A percentile compares a stretch with the other conserved stretches of the same genome.
Conservation (phyloP, 1,140 invertebrate genomes). For the Plectrocnemia conspersa region DNA sequence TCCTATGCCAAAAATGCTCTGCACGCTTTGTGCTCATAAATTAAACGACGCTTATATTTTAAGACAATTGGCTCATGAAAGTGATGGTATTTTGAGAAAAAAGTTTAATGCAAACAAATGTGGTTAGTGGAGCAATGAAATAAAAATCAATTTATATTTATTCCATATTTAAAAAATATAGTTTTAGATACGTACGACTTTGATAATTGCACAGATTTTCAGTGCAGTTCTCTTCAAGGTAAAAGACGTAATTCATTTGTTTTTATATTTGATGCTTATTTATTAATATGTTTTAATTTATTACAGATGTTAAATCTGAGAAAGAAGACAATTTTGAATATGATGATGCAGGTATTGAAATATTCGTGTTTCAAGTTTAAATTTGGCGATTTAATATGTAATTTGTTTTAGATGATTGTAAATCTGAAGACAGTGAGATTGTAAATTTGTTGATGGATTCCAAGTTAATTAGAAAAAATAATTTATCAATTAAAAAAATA, state of each 20-base stretch:
- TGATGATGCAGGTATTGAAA: no score
- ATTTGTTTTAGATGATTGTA: no score
- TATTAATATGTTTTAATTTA: neutral
- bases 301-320: no score
- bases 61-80: constrained; percentile 15
- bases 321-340: no score
- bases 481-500: no score
- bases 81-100: constrained; percentile 8
- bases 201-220: neutral
- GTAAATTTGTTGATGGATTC: no score
- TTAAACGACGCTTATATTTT: constrained; percentile 14
- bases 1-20: constrained; percentile 15
- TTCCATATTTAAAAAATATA: neutral
- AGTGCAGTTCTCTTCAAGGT: neutral
- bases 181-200: neutral
- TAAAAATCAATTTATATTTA: neutral
- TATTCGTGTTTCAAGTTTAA: no score
- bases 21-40: constrained; percentile 4
- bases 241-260: neutral
- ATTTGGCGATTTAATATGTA: no score
- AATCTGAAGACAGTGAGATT: no score
- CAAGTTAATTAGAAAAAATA: no score
- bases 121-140: neutral
- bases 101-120: constrained; percentile 5
- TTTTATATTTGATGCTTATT: neutral